Base-by-base conservation (phyloP, 2,888 invertebrate species). In the Pantelozetes paolii region DNA sequence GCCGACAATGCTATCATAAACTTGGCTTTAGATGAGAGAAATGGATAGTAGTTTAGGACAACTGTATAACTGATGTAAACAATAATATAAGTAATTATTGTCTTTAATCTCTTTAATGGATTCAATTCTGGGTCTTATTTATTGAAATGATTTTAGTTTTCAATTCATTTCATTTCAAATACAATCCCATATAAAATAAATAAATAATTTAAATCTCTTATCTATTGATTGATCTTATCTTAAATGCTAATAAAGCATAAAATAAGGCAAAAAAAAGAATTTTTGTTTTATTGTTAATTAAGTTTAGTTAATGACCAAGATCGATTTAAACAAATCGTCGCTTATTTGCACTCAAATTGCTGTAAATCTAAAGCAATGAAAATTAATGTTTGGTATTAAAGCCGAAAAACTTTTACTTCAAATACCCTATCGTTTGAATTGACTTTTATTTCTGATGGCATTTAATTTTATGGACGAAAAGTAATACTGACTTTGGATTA, bases 61-160 rank as follows among this genome's bases (percentile, higher is more conserved):
- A n/a, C n/a, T n/a, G n/a, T n/a, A 62, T n/a, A 30, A 36, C 23
- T 57, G 28, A 57, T 20, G 23, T 57, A 59, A 59, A 59, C 59
- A 59, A 59, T 23, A 59, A 32, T 62, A 62, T 62, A 62, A 62
- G 62, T 62, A 62, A 62, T 62, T 62, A 62, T 28, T 36, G 32
- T 36, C 62, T 62, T 36, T 36, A 62, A 62, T 62, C 62, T 62
- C 28, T 28, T 20, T 62, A 62, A 62, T 62, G 62, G 62, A 28
- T 62, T 62, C 28, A 62, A 30, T 32, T 32, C 32, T n/a, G 20
- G 36, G 2, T 20, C 9, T 20, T 32, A 36, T 36, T 18, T 62
- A 62, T 62, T 62, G 36, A 62, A 62, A 30, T 62, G 5, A 62
- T 62, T 32, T 62, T n/a, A 32, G 2, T 62, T 62, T 62, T 32